Evolutionary conservation across 2,113 vertebrate species (phyloP).

Genomic region (Catharus minimus): DNA sequence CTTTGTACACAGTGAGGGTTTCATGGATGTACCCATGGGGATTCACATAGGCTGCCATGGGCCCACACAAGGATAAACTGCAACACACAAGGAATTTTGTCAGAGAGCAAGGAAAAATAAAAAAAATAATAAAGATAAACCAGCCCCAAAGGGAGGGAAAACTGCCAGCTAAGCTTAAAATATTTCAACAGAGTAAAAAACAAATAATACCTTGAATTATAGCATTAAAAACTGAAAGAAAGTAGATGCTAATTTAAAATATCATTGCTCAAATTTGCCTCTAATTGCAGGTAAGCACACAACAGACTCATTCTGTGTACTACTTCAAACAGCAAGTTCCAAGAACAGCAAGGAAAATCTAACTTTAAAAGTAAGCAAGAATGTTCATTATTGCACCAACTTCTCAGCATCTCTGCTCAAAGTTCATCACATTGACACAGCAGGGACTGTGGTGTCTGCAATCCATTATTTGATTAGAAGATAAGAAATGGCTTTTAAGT

Average conservation of each 20-base stretch:
- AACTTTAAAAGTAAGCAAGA: not conserved
- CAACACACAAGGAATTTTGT: not conserved
- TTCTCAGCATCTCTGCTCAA: not conserved
- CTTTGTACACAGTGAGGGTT: conserved; percentile 94
- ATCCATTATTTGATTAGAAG: not conserved
- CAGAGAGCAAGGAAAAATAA: not conserved
- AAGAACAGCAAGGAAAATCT: not conserved
- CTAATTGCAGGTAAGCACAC: not conserved
- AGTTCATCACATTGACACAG: not conserved
- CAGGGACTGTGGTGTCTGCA: not conserved
- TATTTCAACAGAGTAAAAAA: not conserved
- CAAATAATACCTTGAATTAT: not conserved
- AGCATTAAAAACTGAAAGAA: not conserved
- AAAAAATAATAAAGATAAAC: not conserved
- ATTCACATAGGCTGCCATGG: conserved; percentile 98
- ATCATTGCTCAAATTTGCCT: not conserved
- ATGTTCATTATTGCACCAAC: not conserved
- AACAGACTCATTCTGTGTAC: not conserved
- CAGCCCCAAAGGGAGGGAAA: not conserved
- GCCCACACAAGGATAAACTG: conserved; percentile 92
- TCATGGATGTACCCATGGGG: conserved; percentile 96
- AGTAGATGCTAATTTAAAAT: not conserved
- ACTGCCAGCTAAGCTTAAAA: not conserved
- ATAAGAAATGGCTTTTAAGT: conserved; percentile 28
- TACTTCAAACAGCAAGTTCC: not conserved